Conservation (phyloP, 2,888 invertebrate species). For the Molanna angustata region DNA sequence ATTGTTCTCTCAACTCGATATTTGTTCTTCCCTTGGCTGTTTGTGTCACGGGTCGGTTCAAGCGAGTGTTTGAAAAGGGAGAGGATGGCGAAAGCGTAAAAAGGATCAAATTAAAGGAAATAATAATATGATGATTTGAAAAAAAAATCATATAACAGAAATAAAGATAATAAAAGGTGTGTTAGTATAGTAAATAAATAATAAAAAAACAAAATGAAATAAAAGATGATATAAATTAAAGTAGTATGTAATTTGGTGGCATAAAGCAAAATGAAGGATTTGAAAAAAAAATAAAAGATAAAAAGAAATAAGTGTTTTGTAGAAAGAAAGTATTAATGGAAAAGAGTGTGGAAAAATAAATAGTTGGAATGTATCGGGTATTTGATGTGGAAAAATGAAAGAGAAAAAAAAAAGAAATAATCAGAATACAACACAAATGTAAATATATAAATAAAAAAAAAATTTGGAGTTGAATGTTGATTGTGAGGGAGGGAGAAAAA, state of each 20-base stretch:
- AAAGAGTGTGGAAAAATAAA: background rate
- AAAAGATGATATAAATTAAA: constrained; percentile 18
- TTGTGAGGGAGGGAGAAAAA: constrained; percentile 18
- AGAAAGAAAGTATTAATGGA: constrained; percentile 1
- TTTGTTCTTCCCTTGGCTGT: constrained; percentile 99
- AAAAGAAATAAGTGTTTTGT: constrained; percentile 1
- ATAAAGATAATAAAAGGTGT: constrained; percentile 46
- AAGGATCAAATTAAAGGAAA: background rate
- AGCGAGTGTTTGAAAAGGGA: constrained; percentile 38
- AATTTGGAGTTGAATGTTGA: constrained; percentile 16
- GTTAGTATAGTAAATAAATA: constrained; percentile 13
- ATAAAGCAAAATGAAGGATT: constrained; percentile 21
- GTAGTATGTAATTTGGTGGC: constrained; percentile 22
- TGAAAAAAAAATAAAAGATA: constrained; percentile 8
- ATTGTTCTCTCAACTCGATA: constrained; percentile 98
- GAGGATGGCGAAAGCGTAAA: constrained; percentile 13
- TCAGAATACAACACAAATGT: constrained; percentile 18
- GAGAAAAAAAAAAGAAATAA: constrained; percentile 26
- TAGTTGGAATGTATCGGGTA: background rate
- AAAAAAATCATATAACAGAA: background rate
- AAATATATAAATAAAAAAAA: constrained; percentile 16
- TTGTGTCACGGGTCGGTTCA: constrained; percentile 39
- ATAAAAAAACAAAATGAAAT: constrained; percentile 19
- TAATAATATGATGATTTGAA: background rate
- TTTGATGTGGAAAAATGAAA: constrained; percentile 20